Evolutionary conservation across 2,888 invertebrate genomes (phyloP).

Genomic region (Hirtodrosophila duncani): DNA sequence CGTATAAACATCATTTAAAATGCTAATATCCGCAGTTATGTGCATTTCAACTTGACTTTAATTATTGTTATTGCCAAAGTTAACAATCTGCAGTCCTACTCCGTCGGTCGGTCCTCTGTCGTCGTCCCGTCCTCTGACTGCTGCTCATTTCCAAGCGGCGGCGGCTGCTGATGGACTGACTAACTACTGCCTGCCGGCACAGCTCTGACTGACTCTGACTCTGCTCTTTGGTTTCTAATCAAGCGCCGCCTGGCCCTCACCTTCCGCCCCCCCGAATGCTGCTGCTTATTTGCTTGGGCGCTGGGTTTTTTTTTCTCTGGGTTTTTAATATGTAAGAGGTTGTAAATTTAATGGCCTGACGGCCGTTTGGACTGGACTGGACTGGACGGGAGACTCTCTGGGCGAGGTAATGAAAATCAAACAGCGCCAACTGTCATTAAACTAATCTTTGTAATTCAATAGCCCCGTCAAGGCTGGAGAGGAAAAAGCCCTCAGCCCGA

Average conservation of each 20-base stretch:
- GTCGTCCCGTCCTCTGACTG: conserved; percentile 39
- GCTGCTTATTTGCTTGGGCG: no score
- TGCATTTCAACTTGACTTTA: conserved; percentile 75
- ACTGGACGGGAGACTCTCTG: conserved; percentile 10
- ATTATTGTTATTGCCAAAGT: conserved; percentile 77
- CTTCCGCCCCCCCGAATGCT: no score
- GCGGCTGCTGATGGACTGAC: conserved; percentile 49
- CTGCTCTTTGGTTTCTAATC: conserved; percentile 50
- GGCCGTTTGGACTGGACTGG: conserved; percentile 26
- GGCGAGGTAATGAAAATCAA: conserved; percentile 68
- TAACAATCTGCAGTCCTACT: conserved; percentile 75
- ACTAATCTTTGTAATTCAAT: conserved; percentile 75
- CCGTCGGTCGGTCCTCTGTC: no score
- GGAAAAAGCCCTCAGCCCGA: conserved; percentile 4
- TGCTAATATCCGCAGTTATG: conserved; percentile 75
- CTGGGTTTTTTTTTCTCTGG: not conserved
- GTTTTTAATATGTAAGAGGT: conserved; percentile 63
- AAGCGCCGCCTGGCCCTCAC: conserved; percentile 30
- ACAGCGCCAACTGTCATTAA: conserved; percentile 74
- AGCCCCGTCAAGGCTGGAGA: conserved; percentile 49
- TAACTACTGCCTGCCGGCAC: conserved; percentile 43
- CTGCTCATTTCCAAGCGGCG: conserved; percentile 44
- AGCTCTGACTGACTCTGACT: conserved; percentile 16
- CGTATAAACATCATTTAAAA: conserved; percentile 74
- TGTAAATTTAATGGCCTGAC: conserved; percentile 70